Base-by-base conservation (phyloP, 1,140 invertebrate genomes). In the Amphibalanus amphitrite region DNA sequence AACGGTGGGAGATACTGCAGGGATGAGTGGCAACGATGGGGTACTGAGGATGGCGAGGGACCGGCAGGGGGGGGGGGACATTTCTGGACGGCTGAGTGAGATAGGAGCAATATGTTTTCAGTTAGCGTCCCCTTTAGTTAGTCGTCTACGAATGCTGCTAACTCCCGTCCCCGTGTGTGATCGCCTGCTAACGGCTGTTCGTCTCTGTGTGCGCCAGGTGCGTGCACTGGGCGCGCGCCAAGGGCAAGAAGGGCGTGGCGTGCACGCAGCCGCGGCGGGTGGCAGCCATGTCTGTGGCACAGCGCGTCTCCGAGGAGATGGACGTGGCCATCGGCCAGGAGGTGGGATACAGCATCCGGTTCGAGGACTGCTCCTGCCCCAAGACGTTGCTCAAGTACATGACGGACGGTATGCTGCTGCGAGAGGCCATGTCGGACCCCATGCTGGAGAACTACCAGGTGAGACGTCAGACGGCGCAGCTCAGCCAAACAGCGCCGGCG, bases 331-430 rank as follows among this genome's bases (percentile, higher is more conserved):
- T 99, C 28, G 97, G 97, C 17, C 93, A 97, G 81, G 93, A 99
- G 86, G 97, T 99, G 26, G 97, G 97, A 72, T 99, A 99, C 80
- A 97, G 91, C 77, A 99, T 99, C 77, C 90, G 97, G 85, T 99
- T 99, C 80, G 97, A 99, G 83, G 97, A 99, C 82, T 99, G 96
- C 77, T 97, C 95, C 28, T 94, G 92, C 25, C 84, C 92, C 0
- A 94, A 92, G 80, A 99, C 97, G 0, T 82, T 98, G 65, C 80
- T 91, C 3, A 90, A 90, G 85, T 98, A 99, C 79, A 96, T 98
- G 91, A 99, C 97, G 20, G 97, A 99, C 79, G 97, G 97, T 94
- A 99, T 99, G 97, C 86, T 99, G 78, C 82, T 99, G 29, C 84
- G 97, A 72, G 97, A 99, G 84, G 97, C 93, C 0, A 99, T 99